Conservation (phyloP, 2,113 vertebrate genomes). For the Rhizomys pruinosus region DNA sequence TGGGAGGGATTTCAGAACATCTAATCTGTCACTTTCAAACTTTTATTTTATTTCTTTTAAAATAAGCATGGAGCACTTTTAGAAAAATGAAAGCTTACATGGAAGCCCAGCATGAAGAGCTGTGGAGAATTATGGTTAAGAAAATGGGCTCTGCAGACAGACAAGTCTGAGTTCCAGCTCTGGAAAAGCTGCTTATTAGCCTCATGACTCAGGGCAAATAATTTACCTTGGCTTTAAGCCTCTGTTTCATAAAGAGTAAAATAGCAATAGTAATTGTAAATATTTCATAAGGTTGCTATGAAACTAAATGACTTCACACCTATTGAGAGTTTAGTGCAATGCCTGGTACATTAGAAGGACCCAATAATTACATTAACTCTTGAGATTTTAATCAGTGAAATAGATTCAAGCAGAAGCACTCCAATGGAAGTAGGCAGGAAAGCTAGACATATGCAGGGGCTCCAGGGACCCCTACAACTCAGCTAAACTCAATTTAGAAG, state of each 20-base stretch:
- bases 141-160: slow-evolving; percentile 53
- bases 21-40: slow-evolving; percentile 70
- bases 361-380: slow-evolving; percentile 30
- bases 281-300: slow-evolving; percentile 64
- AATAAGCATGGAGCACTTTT: slow-evolving; percentile 54
- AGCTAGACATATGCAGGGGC: not conserved
- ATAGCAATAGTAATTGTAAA: slow-evolving; percentile 45
- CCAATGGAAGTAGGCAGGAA: not conserved
- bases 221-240: slow-evolving; percentile 58
- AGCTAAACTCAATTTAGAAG: not conserved
- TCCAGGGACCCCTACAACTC: not conserved
- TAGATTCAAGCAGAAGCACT: not conserved
- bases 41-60: slow-evolving; percentile 69
- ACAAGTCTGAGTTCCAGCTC: slow-evolving; percentile 51
- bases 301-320: slow-evolving; percentile 60
- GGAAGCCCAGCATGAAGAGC: slow-evolving; percentile 56
- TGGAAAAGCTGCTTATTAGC: slow-evolving; percentile 60
- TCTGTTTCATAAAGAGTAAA: slow-evolving; percentile 28
- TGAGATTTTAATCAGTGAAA: slow-evolving; percentile 44
- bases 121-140: slow-evolving; percentile 45
- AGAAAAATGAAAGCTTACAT: slow-evolving; percentile 68
- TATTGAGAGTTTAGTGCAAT: slow-evolving; percentile 54
- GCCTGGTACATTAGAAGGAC: slow-evolving; percentile 23
- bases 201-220: slow-evolving; percentile 46
- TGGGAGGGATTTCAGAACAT: slow-evolving; percentile 48